A percentile compares a stretch with the other conserved stretches of the same genome.
These are phyloP conservation scores for Trichoplusia ni DNA, from an alignment of 1,140 invertebrate genomes.

Conservation along the genomic window DNA sequence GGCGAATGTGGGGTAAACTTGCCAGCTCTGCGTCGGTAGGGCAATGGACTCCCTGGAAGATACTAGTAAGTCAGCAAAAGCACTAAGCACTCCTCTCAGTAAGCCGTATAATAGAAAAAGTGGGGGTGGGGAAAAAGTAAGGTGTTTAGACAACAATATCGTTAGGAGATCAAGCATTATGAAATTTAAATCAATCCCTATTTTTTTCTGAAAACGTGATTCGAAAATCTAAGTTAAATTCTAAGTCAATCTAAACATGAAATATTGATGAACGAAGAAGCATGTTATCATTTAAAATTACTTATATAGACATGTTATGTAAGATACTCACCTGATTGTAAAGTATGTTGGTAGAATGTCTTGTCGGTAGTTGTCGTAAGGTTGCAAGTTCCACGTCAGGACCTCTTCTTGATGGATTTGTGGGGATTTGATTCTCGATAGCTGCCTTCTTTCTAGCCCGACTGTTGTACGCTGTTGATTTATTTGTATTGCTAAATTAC, in stretches of 20 bases:
- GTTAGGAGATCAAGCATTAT: too few relatives aligned
- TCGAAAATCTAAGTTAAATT: too few relatives aligned
- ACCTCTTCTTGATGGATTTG: slow-evolving; percentile 72
- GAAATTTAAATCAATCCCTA: neutral
- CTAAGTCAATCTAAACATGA: too few relatives aligned
- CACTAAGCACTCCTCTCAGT: too few relatives aligned
- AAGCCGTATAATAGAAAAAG: too few relatives aligned
- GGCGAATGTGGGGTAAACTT: slow-evolving; percentile 90
- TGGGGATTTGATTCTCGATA: slow-evolving; percentile 58
- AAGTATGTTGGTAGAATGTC: slow-evolving; percentile 90
- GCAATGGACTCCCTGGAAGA: slow-evolving; percentile 58
- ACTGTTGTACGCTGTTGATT: slow-evolving; percentile 73
- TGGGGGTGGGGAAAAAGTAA: too few relatives aligned
- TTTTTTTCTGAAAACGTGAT: too few relatives aligned
- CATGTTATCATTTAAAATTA: too few relatives aligned
- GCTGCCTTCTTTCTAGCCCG: slow-evolving; percentile 83
- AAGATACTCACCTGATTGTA: slow-evolving; percentile 84
- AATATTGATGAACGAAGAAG: too few relatives aligned
- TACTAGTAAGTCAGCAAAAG: neutral
- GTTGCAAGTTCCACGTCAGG: slow-evolving; percentile 93
- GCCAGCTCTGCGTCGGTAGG: slow-evolving; percentile 82
- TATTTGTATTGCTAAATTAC: slow-evolving; percentile 32
- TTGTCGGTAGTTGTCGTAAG: slow-evolving; percentile 90
- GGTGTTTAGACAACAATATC: too few relatives aligned
- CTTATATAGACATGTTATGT: too few relatives aligned